These are phyloP conservation scores for Pipistrellus pygmaeus DNA, from an alignment of 2,797 vertebrate species.

Conservation along the genomic window DNA sequence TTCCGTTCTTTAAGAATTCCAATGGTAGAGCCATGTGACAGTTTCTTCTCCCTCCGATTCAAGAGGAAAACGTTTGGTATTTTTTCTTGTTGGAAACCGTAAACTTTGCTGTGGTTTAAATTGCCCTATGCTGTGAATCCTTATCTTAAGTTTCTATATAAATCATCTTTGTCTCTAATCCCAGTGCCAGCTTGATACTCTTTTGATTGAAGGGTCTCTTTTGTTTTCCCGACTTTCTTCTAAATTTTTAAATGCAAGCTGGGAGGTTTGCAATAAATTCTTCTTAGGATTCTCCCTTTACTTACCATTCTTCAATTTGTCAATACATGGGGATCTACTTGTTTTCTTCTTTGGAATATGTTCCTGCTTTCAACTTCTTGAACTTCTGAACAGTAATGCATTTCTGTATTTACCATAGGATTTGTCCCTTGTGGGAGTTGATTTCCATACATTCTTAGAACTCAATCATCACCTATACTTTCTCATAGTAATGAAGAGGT, in stretches of 20 bases:
- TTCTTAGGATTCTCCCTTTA: constrained; percentile 45
- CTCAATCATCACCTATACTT: background rate
- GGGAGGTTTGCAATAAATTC: constrained; percentile 64
- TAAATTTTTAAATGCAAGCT: constrained; percentile 68
- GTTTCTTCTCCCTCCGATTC: constrained; percentile 45
- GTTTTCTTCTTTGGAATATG: constrained; percentile 45
- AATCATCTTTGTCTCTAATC: constrained; percentile 66
- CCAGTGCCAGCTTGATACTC: constrained; percentile 41
- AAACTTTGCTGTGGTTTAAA: constrained; percentile 54
- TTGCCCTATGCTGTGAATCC: constrained; percentile 43
- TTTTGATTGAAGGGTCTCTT: constrained; percentile 71
- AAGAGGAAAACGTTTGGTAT: background rate
- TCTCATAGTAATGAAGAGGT: background rate
- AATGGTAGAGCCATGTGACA: background rate
- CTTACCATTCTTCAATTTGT: constrained; percentile 34
- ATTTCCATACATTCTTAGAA: background rate
- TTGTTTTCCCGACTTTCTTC: constrained; percentile 48
- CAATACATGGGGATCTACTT: background rate
- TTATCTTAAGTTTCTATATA: constrained; percentile 52
- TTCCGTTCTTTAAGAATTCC: constrained; percentile 43
- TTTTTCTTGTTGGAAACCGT: constrained; percentile 32
- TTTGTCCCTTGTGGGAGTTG: background rate
- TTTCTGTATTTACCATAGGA: background rate
- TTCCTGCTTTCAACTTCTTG: constrained; percentile 14
- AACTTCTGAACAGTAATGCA: background rate